Evolutionary conservation across 2,888 invertebrate species (phyloP), one percentile per base, ranked within the genome.

Genomic region (Diplazon laetatorius): DNA sequence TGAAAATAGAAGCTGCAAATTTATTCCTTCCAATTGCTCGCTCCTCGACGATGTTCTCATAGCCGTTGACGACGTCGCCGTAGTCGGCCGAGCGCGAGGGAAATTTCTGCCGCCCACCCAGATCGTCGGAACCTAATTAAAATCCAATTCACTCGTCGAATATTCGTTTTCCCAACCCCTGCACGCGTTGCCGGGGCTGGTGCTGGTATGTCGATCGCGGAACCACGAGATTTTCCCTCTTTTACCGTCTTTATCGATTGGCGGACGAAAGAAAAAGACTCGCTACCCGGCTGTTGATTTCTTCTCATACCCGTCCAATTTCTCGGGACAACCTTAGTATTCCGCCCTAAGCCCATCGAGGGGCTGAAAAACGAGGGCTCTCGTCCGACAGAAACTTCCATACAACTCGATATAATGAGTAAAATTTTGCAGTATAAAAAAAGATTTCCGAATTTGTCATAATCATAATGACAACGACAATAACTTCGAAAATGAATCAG

Each of bases 321-420:
- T 57, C 57, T 60, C 14, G 59, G 8, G 48, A 65, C 70, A 52
- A 10, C 12, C 44, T 57, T 30, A 8, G 63, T 37, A 6, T 10
- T 55, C 59, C 48, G 25, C 59, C 50, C 71, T 57, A 60, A 12
- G 66, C 37, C 44, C 52, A 30, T 55, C 25, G 52, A 50, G 44
- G n/a, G n/a, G 30, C 14, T 52, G 37, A 25, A 35, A 48, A 55
- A 46, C 12, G 60, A 62, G 50, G 39, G 22, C 62, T 62, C 46
- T 48, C 48, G 71, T 68, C 71, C 46, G 3, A 78, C 82, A 80
- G 80, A 82, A 85, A 85, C 85, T 86, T 87, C 82, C 86, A 86
- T 87, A 85, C 87, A 87, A 88, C 88, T 88, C 87, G 88, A 89
- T 89, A 88, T 87, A 85, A 57, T 30, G 50, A 1, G 30, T 37